Conservation (phyloP, 2,797 vertebrate species). For the Poliocrania exsul region DNA sequence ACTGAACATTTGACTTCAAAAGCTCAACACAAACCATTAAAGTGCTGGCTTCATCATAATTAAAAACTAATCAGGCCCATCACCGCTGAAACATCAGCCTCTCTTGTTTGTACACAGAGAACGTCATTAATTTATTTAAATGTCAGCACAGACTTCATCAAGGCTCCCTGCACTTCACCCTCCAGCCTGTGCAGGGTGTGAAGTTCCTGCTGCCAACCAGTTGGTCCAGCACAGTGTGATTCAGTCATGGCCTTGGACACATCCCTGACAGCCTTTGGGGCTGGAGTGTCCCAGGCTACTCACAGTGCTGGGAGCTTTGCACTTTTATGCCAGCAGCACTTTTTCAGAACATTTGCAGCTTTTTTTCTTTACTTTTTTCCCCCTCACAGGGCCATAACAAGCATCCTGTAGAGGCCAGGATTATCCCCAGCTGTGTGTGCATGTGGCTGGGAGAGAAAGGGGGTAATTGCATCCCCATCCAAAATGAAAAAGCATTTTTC, state of each 20-base stretch:
- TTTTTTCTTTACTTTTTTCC: neutral
- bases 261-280: neutral
- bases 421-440: neutral
- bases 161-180: neutral
- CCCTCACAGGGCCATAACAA: neutral
- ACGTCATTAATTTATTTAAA: constrained; percentile 47
- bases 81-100: constrained; percentile 24
- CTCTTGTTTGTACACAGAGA: constrained; percentile 52
- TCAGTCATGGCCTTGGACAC: neutral
- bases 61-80: constrained; percentile 56
- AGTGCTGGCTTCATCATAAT: constrained; percentile 28
- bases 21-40: neutral
- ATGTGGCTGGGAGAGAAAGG: neutral
- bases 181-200: neutral
- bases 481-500: neutral
- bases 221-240: neutral
- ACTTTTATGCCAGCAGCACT: neutral
- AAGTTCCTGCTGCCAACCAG: neutral
- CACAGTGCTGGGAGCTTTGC: neutral
- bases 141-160: constrained; percentile 46
- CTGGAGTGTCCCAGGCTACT: neutral
- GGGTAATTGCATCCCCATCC: neutral
- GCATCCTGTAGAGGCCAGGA: neutral
- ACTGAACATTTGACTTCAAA: constrained; percentile 8
- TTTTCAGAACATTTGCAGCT: neutral